Percentiles rank a stretch among this genome's conserved stretches.
Conservation (phyloP, 2,888 invertebrate genomes). For the Hesperia comma region DNA sequence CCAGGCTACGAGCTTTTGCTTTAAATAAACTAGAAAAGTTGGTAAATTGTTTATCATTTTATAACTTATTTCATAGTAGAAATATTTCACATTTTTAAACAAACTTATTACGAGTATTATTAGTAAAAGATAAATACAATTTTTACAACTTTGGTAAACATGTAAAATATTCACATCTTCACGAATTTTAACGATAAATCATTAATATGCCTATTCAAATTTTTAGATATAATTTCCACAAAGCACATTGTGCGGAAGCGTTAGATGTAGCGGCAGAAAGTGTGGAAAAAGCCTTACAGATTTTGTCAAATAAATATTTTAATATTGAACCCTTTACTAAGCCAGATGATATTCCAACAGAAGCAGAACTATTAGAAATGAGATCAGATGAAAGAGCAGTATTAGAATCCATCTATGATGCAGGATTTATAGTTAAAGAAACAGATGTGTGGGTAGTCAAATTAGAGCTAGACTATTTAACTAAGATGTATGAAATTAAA, state of each 20-base stretch:
- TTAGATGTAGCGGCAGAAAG: slow-evolving; percentile 86
- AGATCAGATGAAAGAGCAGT: slow-evolving; percentile 89
- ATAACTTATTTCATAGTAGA: too few relatives aligned
- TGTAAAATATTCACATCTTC: too few relatives aligned
- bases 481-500: slow-evolving; percentile 82
- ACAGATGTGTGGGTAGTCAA: slow-evolving; percentile 89
- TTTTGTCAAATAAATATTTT: slow-evolving; percentile 89
- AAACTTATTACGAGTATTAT: too few relatives aligned
- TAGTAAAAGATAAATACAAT: too few relatives aligned
- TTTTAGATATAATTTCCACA: slow-evolving; percentile 89
- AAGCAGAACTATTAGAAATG: slow-evolving; percentile 85
- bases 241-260: slow-evolving; percentile 89
- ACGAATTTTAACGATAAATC: too few relatives aligned
- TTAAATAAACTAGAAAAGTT: slow-evolving; percentile 88
- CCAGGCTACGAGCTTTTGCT: slow-evolving; percentile 88
- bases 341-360: slow-evolving; percentile 70
- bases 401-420: slow-evolving; percentile 90
- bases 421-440: slow-evolving; percentile 87
- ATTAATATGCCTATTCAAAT: not conserved
- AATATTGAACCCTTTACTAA: slow-evolving; percentile 68
- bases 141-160: too few relatives aligned
- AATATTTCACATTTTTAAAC: too few relatives aligned
- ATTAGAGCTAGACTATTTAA: slow-evolving; percentile 87
- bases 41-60: too few relatives aligned
- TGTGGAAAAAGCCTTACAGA: slow-evolving; percentile 88